Conservation (phyloP, 2,113 vertebrate species). For the Gymnarchus niloticus region DNA sequence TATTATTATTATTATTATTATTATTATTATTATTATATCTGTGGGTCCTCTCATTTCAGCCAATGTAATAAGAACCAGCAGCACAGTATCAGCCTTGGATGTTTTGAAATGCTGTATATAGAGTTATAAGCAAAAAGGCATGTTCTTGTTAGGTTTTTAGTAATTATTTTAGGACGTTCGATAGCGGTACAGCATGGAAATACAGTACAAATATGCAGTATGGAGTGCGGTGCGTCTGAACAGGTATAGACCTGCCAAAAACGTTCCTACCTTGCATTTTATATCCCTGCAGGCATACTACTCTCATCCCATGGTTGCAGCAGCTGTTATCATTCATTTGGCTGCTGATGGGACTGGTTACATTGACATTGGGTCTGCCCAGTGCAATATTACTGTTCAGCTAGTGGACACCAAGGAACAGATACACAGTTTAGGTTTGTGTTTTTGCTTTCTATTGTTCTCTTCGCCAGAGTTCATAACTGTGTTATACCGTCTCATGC, state of each 20-base stretch:
- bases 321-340: constrained; percentile 89
- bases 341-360: constrained; percentile 87
- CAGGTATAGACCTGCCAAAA: not conserved
- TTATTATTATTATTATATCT: too few relatives aligned
- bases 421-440: constrained; percentile 82
- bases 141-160: not conserved
- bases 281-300: constrained; percentile 71
- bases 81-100: too few relatives aligned
- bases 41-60: too few relatives aligned
- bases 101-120: too few relatives aligned
- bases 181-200: not conserved
- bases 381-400: constrained; percentile 85
- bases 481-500: not conserved
- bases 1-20: too few relatives aligned
- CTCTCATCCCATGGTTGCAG: constrained; percentile 91
- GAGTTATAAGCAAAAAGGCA: not conserved
- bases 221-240: not conserved
- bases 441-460: not conserved
- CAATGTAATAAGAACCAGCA: too few relatives aligned
- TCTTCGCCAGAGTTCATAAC: not conserved
- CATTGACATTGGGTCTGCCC: constrained; percentile 83
- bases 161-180: not conserved
- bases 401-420: constrained; percentile 86
- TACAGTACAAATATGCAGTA: not conserved
- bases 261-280: not conserved